These are phyloP conservation scores for Drosophila bunnanda DNA, from an alignment of 2,888 invertebrate species.

Conservation along the genomic window DNA sequence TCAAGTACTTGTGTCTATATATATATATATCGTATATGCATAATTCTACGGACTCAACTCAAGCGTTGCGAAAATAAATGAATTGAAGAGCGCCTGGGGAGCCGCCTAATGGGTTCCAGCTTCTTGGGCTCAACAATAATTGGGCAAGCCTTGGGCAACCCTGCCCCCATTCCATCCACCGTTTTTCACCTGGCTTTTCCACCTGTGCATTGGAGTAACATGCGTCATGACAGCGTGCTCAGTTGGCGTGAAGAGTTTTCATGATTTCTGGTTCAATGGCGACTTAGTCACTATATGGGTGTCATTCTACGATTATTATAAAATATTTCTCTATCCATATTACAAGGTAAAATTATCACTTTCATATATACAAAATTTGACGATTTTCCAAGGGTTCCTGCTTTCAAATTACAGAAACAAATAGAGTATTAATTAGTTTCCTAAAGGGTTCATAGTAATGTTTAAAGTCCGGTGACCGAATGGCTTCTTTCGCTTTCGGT, in stretches of 20 bases:
- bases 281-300: slow-evolving; percentile 13
- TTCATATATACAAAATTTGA: too few species aligned
- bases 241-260: slow-evolving; percentile 65
- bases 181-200: slow-evolving; percentile 9
- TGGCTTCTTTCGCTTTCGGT: slow-evolving; percentile 10
- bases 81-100: slow-evolving; percentile 7
- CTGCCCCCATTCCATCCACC: background rate
- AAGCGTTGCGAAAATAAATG: slow-evolving; percentile 23
- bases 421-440: background rate
- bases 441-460: background rate
- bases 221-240: slow-evolving; percentile 51
- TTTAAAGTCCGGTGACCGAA: background rate
- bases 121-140: slow-evolving; percentile 29
- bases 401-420: background rate
- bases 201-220: slow-evolving; percentile 5
- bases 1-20: slow-evolving; percentile 3
- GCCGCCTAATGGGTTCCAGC: slow-evolving; percentile 25
- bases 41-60: slow-evolving; percentile 17
- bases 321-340: background rate
- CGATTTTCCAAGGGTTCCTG: background rate
- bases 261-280: slow-evolving; percentile 76
- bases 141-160: slow-evolving; percentile 5
- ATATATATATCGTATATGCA: background rate
- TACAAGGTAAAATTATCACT: background rate
- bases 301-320: slow-evolving; percentile 25